Base-by-base conservation (phyloP, 2,888 invertebrate genomes). In the Buathra laborator region DNA sequence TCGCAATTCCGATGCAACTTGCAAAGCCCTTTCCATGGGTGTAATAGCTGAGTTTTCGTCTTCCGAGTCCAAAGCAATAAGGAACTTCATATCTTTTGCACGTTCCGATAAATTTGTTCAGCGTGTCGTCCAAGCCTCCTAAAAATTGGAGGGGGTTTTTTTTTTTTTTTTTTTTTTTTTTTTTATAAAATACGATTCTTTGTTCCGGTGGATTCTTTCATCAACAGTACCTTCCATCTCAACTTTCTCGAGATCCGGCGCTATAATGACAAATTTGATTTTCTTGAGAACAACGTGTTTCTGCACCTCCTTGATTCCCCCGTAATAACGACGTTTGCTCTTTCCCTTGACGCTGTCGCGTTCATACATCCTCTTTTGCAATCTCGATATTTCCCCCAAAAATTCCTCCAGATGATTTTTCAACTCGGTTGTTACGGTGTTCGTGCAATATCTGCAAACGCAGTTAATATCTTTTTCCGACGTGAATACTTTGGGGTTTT, bases 391-490 rank as follows among this genome's bases (percentile, higher is more conserved):
- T 78, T 92, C 90, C 12, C 82, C 67, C 19, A 92, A 62, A 83
- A 91, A 90, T 74, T 67, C 84, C 43, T 90, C 90, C 46, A 90
- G 84, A 48, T 81, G 79, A 7, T 78, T 81, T 56, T 87, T 90
- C 59, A 92, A 84, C 0, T 76, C 71, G 4, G 79, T 53, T 7
- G 89, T 90, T 68, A 90, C 82, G 48, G 86, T 78, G 64, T 92
- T 92, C 59, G 91, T 92, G 83, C 92, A 91, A 83, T 92, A 92
- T 90, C 92, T 92, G 89, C 43, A 89, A 86, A 64, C 24, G 37
- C 44, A 59, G 9, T 16, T 14, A 29, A 48, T 53, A 12, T 72
- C 66, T 70, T 46, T 12, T 44, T 44, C 24, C 37, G 14, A 3
- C 3, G 12, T 12, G 12, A 9, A 32, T 44, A 14, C 9, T 59